Conservation (phyloP, 2,797 vertebrate genomes). For the Girardinus metallicus region DNA sequence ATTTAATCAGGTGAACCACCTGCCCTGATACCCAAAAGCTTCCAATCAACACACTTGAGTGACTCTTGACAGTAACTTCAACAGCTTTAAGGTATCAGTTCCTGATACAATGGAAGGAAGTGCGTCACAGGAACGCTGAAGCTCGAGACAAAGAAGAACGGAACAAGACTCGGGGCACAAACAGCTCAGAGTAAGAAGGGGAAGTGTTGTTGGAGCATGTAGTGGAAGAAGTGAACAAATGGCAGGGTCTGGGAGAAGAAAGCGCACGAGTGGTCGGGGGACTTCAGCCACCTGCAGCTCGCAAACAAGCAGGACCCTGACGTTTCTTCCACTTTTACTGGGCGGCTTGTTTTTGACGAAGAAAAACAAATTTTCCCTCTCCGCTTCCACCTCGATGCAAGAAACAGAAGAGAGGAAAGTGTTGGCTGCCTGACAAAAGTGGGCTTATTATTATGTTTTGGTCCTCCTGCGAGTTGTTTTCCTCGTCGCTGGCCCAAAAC, state of each 20-base stretch:
- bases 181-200: constrained; percentile 51
- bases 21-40: constrained; percentile 19
- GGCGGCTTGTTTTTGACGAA: constrained; percentile 61
- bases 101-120: constrained; percentile 86
- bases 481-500: constrained; percentile 41
- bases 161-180: constrained; percentile 72
- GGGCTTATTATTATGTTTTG: constrained; percentile 49
- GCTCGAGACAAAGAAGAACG: constrained; percentile 76
- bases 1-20: constrained; percentile 32
- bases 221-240: constrained; percentile 81
- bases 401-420: constrained; percentile 61
- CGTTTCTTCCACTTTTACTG: constrained; percentile 64
- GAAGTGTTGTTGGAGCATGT: constrained; percentile 67
- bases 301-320: constrained; percentile 52
- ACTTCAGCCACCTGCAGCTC: constrained; percentile 69
- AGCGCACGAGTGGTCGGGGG: constrained; percentile 60
- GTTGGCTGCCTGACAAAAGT: constrained; percentile 50
- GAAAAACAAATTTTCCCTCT: constrained; percentile 48
- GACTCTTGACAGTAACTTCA: constrained; percentile 65
- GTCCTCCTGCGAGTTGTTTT: constrained; percentile 52
- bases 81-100: constrained; percentile 67
- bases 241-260: constrained; percentile 60
- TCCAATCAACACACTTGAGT: constrained; percentile 30
- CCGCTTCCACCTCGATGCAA: constrained; percentile 10
- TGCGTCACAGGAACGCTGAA: constrained; percentile 74